Evolutionary conservation across 1,140 invertebrate species (phyloP), one percentile per base, ranked within the genome.

Genomic region (Drosophila aff.): DNA sequence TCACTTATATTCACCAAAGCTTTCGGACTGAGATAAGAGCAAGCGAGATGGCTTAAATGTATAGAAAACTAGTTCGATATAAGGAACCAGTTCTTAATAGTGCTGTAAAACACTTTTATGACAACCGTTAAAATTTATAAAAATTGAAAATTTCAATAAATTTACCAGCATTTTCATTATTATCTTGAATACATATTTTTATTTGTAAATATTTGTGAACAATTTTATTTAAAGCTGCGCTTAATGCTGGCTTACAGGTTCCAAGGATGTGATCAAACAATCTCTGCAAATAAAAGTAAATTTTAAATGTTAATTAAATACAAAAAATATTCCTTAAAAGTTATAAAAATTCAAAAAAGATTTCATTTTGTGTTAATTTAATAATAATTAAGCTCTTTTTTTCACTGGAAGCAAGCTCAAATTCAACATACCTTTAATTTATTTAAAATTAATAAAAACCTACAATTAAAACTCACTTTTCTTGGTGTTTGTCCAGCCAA

Each of bases 401-500:
- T 40, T 40, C 0, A 40, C 6, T n/a, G n/a, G 4, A 28, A 28
- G 18, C 16, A 33, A 28, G 16, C 23, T 10, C 5, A 4, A 18
- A 3, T 7, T 18, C 1, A 1, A 33, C 3, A 4, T 18, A 1
- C 31, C 31, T 7, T 33, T 8, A 16, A 5, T 36, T 53, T 36
- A 3, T 18, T 36, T 9, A 5, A 15, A 36, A 9, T 36, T 36
- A 21, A 15, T 36, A 16, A 21, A 21, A 11, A 33, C 6, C 4
- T 3, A 16, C 15, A 6, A 8, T 10, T 11, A 7, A 36, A 63
- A 10, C 87, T 79, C 47, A 92, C 91, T 92, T 50, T 75, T 86
- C 23, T 69, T 83, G 15, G 79, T 87, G 4, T 77, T 16, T 50
- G 82, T 79, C 92, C 92, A 92, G 23, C 92, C 92, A 53, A 90